Percentiles rank a stretch among this genome's conserved stretches.
Evolutionary conservation across 2,113 vertebrate genomes (phyloP).

Genomic region (Beaufortia kweichowensis): DNA sequence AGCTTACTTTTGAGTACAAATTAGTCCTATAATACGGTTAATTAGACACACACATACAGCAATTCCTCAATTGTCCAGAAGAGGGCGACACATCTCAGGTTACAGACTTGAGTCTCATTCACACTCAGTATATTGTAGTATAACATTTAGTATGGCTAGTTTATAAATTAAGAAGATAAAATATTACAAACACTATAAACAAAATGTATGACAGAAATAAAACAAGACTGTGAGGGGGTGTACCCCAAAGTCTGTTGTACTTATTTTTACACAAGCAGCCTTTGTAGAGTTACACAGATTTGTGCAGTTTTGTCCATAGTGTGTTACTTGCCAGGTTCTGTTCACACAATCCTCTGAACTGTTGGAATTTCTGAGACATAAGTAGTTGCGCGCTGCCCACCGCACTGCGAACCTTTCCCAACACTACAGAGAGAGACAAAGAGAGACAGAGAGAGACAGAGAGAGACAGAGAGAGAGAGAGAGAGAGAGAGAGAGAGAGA

Average conservation of each 20-base stretch:
- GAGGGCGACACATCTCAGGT: slow-evolving; percentile 22
- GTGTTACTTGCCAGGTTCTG: slow-evolving; percentile 92
- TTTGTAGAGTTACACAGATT: too few species aligned
- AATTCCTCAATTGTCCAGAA: slow-evolving; percentile 32
- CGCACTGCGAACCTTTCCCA: slow-evolving; percentile 95
- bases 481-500: slow-evolving; percentile 15
- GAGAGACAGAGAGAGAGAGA: background rate
- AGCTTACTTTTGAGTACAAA: too few species aligned
- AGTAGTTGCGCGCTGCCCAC: slow-evolving; percentile 79
- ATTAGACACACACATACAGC: too few species aligned
- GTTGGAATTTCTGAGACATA: slow-evolving; percentile 91
- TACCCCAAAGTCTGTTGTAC: too few species aligned
- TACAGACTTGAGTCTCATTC: background rate
- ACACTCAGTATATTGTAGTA: too few species aligned
- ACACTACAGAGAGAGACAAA: slow-evolving; percentile 71
- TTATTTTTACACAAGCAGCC: too few species aligned
- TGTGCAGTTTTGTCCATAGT: too few species aligned
- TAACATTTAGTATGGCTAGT: background rate
- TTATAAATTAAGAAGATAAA: background rate
- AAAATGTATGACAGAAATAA: too few species aligned
- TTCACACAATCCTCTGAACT: slow-evolving; percentile 96
- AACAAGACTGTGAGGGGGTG: too few species aligned
- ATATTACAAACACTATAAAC: too few species aligned
- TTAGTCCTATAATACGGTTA: too few species aligned
- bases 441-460: background rate